Evolutionary conservation across 1,140 invertebrate species (phyloP), one percentile per base, ranked within the genome.

Genomic region (Bombus terrestris): DNA sequence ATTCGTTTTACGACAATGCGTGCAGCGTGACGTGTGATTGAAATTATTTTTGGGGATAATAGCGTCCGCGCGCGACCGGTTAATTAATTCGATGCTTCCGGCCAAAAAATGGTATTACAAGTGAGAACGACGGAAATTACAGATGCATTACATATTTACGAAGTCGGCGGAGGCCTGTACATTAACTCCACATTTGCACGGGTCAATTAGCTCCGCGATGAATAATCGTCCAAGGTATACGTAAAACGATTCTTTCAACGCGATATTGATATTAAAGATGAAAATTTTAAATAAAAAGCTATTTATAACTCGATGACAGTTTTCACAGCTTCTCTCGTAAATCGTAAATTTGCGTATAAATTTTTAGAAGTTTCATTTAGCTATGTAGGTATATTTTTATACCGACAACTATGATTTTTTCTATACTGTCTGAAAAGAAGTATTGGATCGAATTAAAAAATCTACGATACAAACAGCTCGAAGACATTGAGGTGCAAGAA

Each of bases 41-140:
- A 79, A 84, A 84, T 84, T 78, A 84, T 78, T 79, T 84, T 84
- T 72, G 13, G 41, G 43, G 22, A 77, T 69, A 72, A 84, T 53
- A 43, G 18, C 62, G 35, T 28, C 28, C 13, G 22, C 66, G 12
- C 22, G 37, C 28, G 39, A 43, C n/a, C 53, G 82, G n/a, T 53
- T 71, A 79, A 84, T 84, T 57, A 84, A 79, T 69, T 72, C 66
- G 75, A 71, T 47, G 53, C n/a, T 0, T 37, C 28, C 5, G 22
- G 75, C 37, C 32, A 22, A 66, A 32, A 71, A 79, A 53, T 32
- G 18, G 22, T 18, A 37, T 53, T 84, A 72, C 75, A n/a, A 69
- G 37, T 2, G 82, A 62, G 32, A 71, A 72, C 32, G 22, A 43
- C 43, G 47, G 43, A 41, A 68, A 77, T 68, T 62, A 18, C 41